Conservation (phyloP, 2,888 invertebrate genomes). For the Rotaria magnacalcarata region DNA sequence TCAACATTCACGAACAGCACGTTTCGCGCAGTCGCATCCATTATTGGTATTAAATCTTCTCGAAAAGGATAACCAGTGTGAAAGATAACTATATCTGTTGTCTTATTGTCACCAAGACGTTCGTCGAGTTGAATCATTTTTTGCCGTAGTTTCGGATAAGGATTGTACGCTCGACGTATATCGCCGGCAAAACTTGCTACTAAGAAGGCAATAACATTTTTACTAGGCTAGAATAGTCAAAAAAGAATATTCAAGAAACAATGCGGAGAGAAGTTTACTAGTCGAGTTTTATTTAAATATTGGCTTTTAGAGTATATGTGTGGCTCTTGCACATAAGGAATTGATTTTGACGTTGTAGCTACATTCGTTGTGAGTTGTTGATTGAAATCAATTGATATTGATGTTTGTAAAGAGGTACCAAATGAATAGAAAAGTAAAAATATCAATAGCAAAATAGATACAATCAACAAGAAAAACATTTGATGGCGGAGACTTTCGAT, state of each 20-base stretch:
- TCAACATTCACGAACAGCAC: neutral
- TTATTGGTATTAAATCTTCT: neutral
- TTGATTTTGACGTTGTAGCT: neutral
- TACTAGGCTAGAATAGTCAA: neutral
- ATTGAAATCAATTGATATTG: neutral
- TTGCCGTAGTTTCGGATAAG: neutral
- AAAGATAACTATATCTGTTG: neutral
- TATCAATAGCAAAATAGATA: neutral
- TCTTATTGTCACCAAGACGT: neutral
- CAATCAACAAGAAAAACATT: neutral
- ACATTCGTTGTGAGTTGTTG: neutral
- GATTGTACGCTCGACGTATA: neutral
- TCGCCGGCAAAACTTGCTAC: neutral
- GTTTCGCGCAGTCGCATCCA: neutral
- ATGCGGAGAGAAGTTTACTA: neutral
- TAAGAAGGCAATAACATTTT: neutral
- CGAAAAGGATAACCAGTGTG: conserved; percentile 20
- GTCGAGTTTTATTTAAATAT: neutral
- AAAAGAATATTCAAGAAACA: neutral
- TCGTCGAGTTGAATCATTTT: neutral
- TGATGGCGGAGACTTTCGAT: neutral
- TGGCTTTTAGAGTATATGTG: neutral
- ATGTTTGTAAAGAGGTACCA: neutral
- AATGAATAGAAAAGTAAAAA: neutral
- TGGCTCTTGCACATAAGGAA: neutral